Base-by-base conservation (phyloP, 2,797 vertebrate genomes). In the Sus cebifrons region DNA sequence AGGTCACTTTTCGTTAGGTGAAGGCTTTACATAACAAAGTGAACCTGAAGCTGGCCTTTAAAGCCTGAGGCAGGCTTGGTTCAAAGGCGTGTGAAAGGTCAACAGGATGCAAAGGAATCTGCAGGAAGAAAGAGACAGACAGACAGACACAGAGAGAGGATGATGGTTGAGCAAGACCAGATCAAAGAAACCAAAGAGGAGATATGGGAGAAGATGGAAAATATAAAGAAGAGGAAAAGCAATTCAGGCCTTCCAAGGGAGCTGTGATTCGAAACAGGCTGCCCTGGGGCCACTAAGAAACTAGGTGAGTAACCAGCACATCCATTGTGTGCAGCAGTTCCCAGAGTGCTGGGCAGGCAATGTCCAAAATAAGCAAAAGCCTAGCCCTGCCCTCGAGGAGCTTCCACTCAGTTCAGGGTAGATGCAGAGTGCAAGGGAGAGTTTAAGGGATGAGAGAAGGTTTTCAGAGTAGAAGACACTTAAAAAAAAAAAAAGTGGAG, bases 41-140 rank as follows among this genome's bases (percentile, higher is more conserved):
- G n/a, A 75, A 56, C 10, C 16, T 60, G 29, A 82, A 32, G 29
- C 36, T 91, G 88, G n/a, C 13, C 60, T 93, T 71, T 87, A 44
- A 81, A 75, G 36, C 20, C 56, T 70, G 65, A 27, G 40, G 40
- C 27, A 70, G 29, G 18, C 60, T 40, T 87, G 56, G 56, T 78
- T 64, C 56, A 86, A 58, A 86, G 32, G 14, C 2, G 4, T 54
- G 16, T 15, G 8, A 52, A 54, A 29, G 6, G 5, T 65, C 29
- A 36, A 1, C 14, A 25, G 27, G 71, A 68, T 15, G 11, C 78
- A 23, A 44, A 13, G 54, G 52, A 14, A 64, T 32, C 68, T 32
- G 13, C 23, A 0, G 21, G 32, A 15, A 0, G 20, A 73, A 29
- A 10, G 2, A 16, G 0, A 6, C 0, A 65, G 2, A 6, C 0